Evolutionary conservation across 2,888 invertebrate species (phyloP), one percentile per base, ranked within the genome.

Genomic region (Fabriciana adippe): DNA sequence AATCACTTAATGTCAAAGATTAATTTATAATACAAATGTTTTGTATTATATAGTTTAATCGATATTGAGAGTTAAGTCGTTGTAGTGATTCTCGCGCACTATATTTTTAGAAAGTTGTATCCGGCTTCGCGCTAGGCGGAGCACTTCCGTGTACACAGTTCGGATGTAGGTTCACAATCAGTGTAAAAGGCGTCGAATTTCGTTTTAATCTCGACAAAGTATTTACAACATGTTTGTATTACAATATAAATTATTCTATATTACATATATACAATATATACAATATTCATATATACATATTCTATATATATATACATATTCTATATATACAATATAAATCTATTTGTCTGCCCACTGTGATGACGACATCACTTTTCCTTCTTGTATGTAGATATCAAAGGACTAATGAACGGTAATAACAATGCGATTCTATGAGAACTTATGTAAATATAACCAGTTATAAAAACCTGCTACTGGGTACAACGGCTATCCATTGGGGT

Each of bases 41-140:
- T 64, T n/a, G 45, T 18, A 55, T 47, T 51, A 16, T 51, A 45
- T 35, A 31, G 55, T 41, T 26, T 64, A 53, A 63, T 68, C 63
- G 55, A 51, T 60, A 63, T 67, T 67, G 66, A 62, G 63, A 59
- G 51, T 66, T 56, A 55, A 62, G 16, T 14, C 55, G 67, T 67
- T 62, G 67, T 71, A 72, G 72, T 71, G 72, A 70, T 74, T 70
- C 70, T 81, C 81, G 83, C 85, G 81, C 82, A 83, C 84, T 83
- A 85, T 86, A 86, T 88, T 90, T 90, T 92, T 92, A 92, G 92
- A 92, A 92, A 92, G 92, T 90, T 75, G 86, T 83, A 91, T 92
- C 92, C 92, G 92, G 89, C 82, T 89, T 75, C 76, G 67, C 67
- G 69, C 80, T 81, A 84, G 87, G 82, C 84, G 85, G 81, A 80